A percentile compares a stretch with the other conserved stretches of the same genome.
Evolutionary conservation across 2,113 vertebrate genomes (phyloP).

Genomic region (Sapajus apella): DNA sequence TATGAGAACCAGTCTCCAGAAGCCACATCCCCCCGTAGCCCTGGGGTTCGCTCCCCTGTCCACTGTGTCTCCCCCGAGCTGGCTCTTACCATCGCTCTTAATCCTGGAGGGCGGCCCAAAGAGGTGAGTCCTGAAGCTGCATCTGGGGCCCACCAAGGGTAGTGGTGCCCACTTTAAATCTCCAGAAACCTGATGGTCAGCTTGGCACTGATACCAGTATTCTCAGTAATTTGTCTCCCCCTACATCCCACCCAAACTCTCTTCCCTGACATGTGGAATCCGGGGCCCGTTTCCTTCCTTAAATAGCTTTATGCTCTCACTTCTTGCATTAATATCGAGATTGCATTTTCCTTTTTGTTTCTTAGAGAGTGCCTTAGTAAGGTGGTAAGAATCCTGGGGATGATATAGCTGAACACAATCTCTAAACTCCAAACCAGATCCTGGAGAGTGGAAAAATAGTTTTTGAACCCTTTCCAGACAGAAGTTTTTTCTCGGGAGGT

Average conservation of each 20-base stretch:
- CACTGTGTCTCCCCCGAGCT: constrained; percentile 96
- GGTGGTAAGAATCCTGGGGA: background rate
- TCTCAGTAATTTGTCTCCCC: background rate
- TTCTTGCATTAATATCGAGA: background rate
- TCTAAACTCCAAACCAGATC: background rate
- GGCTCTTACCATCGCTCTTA: constrained; percentile 94
- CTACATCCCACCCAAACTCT: background rate
- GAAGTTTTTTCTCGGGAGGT: background rate
- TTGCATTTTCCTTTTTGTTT: background rate
- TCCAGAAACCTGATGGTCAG: background rate
- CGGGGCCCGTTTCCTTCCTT: background rate
- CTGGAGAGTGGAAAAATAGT: background rate
- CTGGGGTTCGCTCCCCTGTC: constrained; percentile 90
- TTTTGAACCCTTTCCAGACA: background rate
- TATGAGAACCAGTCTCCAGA: constrained; percentile 85
- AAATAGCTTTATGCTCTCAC: background rate
- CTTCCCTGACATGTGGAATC: background rate
- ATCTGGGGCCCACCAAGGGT: background rate
- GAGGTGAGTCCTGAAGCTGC: constrained; percentile 88
- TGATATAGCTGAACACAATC: background rate
- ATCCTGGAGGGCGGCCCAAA: constrained; percentile 97
- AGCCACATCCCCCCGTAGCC: constrained; percentile 85
- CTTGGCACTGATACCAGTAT: background rate
- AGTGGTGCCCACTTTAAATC: background rate
- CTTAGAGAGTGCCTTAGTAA: background rate